Conservation (phyloP, 1,140 invertebrate genomes). For the Adelges cooleyi region DNA sequence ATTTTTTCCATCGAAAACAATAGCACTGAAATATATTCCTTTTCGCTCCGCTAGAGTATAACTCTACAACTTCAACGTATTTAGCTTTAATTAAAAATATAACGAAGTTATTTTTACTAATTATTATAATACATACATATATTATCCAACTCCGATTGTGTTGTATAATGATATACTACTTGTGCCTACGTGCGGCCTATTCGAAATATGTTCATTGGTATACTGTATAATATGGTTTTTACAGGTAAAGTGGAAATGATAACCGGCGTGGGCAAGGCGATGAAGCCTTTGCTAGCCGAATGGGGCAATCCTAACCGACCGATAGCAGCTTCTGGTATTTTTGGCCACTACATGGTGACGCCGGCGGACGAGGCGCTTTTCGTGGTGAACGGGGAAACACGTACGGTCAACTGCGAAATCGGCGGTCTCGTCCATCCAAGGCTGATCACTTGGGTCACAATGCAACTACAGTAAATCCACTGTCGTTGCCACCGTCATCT, state of each 20-base stretch:
- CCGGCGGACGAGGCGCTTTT: conserved; percentile 60
- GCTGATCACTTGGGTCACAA: conserved; percentile 53
- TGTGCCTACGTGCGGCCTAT: not conserved
- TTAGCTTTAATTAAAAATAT: too few relatives aligned
- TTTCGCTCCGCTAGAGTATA: too few relatives aligned
- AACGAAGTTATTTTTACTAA: too few relatives aligned
- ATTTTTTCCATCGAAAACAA: too few relatives aligned
- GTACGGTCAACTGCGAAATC: conserved; percentile 67
- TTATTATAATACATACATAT: too few relatives aligned
- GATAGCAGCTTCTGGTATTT: conserved; percentile 55
- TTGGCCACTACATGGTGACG: conserved; percentile 64
- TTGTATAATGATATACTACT: too few relatives aligned
- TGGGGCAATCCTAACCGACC: conserved; percentile 58
- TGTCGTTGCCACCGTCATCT: too few relatives aligned
- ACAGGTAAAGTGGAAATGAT: conserved; percentile 67
- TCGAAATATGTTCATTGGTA: not conserved
- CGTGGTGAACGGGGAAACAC: conserved; percentile 58
- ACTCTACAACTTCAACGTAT: too few relatives aligned
- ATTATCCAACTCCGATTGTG: too few relatives aligned
- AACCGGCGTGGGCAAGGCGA: conserved; percentile 56
- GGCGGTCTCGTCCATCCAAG: conserved; percentile 54
- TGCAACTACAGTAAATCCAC: conserved; percentile 34
- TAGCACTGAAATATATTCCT: too few relatives aligned
- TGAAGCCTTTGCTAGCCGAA: conserved; percentile 45
- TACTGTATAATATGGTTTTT: conserved; percentile 29